Evolutionary conservation across 2,888 invertebrate species (phyloP), one percentile per base, ranked within the genome.

Genomic region (Cryptocheilus praepositus): DNA sequence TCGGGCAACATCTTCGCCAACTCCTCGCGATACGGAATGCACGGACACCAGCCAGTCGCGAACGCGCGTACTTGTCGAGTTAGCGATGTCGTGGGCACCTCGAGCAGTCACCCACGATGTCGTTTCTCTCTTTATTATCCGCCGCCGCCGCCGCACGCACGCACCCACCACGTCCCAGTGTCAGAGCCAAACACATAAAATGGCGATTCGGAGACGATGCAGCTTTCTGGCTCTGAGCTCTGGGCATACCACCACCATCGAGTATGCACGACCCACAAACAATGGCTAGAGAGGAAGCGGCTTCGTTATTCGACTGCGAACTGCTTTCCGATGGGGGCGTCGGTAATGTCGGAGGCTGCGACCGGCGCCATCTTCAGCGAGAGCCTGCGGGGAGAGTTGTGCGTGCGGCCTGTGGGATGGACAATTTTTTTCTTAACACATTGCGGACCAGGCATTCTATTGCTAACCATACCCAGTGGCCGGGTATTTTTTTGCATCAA

Each of bases 141-240:
- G 25, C 36, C 36, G 64, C 36, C 36, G 65, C 54, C 69, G 72
- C 77, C 70, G 72, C 72, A 76, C 76, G 80, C 71, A 75, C 80
- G 76, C 78, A 80, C 36, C 36, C 36, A 36, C 36, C 36, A 80
- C 79, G 77, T 78, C 78, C 80, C 82, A 84, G 82, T 84, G 84
- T 84, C 86, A 81, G 83, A 83, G 83, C 84, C 85, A 86, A 86
- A 85, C 86, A 87, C 86, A 83, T 86, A 86, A 87, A 87, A 87
- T 87, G 86, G 86, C 87, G 86, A 83, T 83, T 66, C 74, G 73
- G 79, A 77, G 79, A 74, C 76, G 80, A 80, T 79, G 81, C 80
- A 81, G 77, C 82, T 81, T 76, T 64, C 76, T 61, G 81, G 8
- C 36, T 36, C 36, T 36, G 36, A 36, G 36, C 36, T 36, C 36